phyloP scores from a whole-genome alignment of 30 jellyfish, hydroid and myxozoan species.

The Clytia hemisphaerica region DNA sequence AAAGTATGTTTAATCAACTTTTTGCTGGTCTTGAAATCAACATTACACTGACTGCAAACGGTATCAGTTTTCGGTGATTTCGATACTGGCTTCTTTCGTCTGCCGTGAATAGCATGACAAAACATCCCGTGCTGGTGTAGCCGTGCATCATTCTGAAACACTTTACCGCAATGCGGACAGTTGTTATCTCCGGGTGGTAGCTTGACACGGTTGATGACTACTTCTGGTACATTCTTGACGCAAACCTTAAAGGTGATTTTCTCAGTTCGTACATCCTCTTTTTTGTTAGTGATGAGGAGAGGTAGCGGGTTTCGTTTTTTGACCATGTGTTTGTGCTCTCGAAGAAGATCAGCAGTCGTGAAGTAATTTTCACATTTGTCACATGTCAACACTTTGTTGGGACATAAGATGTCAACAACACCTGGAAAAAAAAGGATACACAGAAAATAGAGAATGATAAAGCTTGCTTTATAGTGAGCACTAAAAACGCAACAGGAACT shows the following conservation, averaged over 20 bases:
- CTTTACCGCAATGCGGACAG: conserved; percentile 14
- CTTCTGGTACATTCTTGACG: neutral
- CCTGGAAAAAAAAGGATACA: too few species aligned
- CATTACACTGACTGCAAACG: too few species aligned
- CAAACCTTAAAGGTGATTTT: conserved; percentile 1
- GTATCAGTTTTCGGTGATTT: too few species aligned
- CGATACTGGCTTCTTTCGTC: too few species aligned
- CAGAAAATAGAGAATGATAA: too few species aligned
- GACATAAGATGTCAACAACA: neutral
- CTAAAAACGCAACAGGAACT: too few species aligned
- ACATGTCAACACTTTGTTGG: conserved; percentile 11
- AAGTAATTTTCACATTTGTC: conserved; percentile 28
- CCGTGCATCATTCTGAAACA: conserved; percentile 2
- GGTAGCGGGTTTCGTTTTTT: conserved; percentile 1
- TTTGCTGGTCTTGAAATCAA: too few species aligned
- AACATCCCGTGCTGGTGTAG: conserved; percentile 1
- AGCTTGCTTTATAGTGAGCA: too few species aligned
- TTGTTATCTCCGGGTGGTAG: conserved; percentile 2
- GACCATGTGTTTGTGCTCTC: conserved; percentile 17
- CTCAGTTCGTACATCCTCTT: neutral
- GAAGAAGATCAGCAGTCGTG: neutral
- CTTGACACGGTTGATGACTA: neutral
- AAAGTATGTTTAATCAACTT: too few species aligned
- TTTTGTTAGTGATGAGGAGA: neutral
- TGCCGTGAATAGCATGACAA: too few species aligned